phyloP scores from a whole-genome alignment of 2,797 vertebrate genomes.

The Sternarchorhynchus goeldii region DNA sequence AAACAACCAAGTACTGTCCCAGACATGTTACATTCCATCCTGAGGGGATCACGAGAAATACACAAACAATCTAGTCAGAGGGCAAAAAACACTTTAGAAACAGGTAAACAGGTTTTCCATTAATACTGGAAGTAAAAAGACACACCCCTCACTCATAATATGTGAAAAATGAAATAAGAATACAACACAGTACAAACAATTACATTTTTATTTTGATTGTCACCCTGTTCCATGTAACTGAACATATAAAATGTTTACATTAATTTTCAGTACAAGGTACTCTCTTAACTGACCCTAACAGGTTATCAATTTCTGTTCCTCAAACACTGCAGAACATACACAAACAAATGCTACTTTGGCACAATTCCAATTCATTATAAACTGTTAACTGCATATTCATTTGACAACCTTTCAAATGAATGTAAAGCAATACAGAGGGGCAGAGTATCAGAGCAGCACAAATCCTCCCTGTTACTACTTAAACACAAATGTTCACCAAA shows the following conservation, averaged over 20 bases:
- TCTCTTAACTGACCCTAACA: constrained; percentile 19
- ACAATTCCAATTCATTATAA: constrained; percentile 8
- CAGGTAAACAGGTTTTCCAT: background rate
- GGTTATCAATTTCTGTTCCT: background rate
- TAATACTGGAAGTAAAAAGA: background rate
- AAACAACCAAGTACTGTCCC: background rate
- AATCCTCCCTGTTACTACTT: background rate
- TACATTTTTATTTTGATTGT: constrained; percentile 26
- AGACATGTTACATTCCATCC: background rate
- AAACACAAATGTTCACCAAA: constrained; percentile 13
- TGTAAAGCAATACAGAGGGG: background rate
- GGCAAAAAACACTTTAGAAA: background rate
- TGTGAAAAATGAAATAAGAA: background rate
- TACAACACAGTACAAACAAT: background rate
- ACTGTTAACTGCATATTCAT: constrained; percentile 1
- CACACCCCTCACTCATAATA: background rate
- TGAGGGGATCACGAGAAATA: background rate
- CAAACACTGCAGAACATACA: background rate
- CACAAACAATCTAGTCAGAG: background rate
- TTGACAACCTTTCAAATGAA: background rate
- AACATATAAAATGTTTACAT: constrained; percentile 20
- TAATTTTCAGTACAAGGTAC: constrained; percentile 21
- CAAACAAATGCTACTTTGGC: constrained; percentile 23
- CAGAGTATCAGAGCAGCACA: background rate
- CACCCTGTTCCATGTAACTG: constrained; percentile 11